Percentiles rank a stretch among this genome's conserved stretches.
phyloP scores from a whole-genome alignment of 53 echinoderm and acorn worm genomes.

The Henricia sp. region DNA sequence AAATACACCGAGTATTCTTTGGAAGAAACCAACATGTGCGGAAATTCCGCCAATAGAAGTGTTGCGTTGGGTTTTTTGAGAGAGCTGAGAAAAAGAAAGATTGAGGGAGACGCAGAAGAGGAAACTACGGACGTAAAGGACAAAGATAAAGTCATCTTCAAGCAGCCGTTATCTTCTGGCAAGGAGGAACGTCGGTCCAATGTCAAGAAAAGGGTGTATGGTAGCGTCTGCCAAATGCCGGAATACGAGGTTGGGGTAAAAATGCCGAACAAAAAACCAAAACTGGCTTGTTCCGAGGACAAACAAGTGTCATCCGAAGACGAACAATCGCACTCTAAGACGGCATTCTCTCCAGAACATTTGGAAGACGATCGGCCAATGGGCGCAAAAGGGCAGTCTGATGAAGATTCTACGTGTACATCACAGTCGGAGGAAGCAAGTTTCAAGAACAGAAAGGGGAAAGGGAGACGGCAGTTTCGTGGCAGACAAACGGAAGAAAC shows the following conservation, averaged over 20 bases:
- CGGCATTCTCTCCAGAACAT: constrained; percentile 46
- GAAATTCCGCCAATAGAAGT: constrained; percentile 70
- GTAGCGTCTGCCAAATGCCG: constrained; percentile 77
- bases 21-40: constrained; percentile 78
- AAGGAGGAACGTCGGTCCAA: neutral
- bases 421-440: constrained; percentile 17
- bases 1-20: constrained; percentile 81
- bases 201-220: constrained; percentile 41
- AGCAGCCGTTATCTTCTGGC: constrained; percentile 55
- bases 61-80: constrained; percentile 81
- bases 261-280: constrained; percentile 30
- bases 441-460: constrained; percentile 56
- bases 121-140: constrained; percentile 14
- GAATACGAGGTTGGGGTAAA: constrained; percentile 86
- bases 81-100: constrained; percentile 70
- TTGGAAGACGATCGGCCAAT: constrained; percentile 50
- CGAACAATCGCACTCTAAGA: neutral
- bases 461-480: constrained; percentile 69
- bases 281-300: constrained; percentile 2
- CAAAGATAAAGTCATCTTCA: constrained; percentile 63
- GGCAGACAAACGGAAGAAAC: too few relatives aligned
- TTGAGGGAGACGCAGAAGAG: neutral
- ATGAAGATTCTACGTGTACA: neutral
- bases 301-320: neutral
- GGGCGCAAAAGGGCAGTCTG: constrained; percentile 1